These are phyloP conservation scores for Drosophila borealis DNA, from an alignment of 2,888 invertebrate species.

Conservation along the genomic window DNA sequence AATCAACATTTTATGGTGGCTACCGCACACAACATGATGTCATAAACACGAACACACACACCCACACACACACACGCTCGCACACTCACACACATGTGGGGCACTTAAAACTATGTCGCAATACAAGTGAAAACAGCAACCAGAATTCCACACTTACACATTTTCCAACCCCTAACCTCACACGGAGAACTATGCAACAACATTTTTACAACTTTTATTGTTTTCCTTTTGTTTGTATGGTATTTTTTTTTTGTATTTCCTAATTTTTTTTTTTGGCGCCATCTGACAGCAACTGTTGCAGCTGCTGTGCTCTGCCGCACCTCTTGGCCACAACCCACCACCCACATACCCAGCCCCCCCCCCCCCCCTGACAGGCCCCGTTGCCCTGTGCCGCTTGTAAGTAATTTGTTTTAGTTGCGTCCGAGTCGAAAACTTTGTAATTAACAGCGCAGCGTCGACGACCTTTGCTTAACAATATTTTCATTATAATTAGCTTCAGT, in stretches of 20 bases:
- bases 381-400: conserved; percentile 12
- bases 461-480: conserved; percentile 60
- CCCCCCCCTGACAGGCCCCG: neutral
- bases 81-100: conserved; percentile 21
- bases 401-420: conserved; percentile 71
- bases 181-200: conserved; percentile 27
- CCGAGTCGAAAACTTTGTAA: conserved; percentile 72
- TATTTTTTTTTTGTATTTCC: neutral
- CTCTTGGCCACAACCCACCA: conserved; percentile 5
- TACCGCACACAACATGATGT: conserved; percentile 17
- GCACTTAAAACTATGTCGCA: conserved; percentile 46
- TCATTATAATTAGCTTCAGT: conserved; percentile 52
- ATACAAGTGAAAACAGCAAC: neutral
- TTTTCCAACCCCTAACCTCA: conserved; percentile 7
- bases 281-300: conserved; percentile 31
- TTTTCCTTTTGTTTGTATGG: conserved; percentile 5
- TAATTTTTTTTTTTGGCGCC: conserved; percentile 16
- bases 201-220: conserved; percentile 32
- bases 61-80: conserved; percentile 4
- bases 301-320: conserved; percentile 12
- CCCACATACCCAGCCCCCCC: neutral
- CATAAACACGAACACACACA: conserved; percentile 21
- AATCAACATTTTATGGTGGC: conserved; percentile 23
- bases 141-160: conserved; percentile 6
- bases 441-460: conserved; percentile 61